phyloP scores from a whole-genome alignment of 2,113 vertebrate genomes.

The Pipra filicauda region DNA sequence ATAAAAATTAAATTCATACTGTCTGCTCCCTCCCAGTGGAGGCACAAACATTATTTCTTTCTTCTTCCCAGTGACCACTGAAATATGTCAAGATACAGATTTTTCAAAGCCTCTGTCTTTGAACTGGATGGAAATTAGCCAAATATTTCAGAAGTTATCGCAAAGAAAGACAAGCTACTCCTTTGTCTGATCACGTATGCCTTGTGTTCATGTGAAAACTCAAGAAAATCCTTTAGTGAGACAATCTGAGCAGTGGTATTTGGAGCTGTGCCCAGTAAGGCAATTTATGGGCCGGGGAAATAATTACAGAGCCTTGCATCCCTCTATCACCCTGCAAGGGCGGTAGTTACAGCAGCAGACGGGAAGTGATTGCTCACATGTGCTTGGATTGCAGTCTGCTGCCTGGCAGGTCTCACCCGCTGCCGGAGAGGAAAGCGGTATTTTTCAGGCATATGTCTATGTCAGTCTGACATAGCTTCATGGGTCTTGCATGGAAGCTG shows the following conservation, averaged over 20 bases:
- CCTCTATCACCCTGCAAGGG: not conserved
- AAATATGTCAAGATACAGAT: not conserved
- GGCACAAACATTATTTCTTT: not conserved
- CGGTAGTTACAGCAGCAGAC: not conserved
- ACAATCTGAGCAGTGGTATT: not conserved
- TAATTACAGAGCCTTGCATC: not conserved
- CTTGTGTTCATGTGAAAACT: accelerated
- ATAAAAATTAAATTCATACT: not conserved
- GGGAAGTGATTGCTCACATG: not conserved
- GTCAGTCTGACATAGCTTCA: not conserved
- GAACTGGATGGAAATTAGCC: not conserved
- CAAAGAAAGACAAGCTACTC: not conserved
- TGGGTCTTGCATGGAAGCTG: accelerated
- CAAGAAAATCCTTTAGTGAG: not conserved
- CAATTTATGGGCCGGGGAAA: not conserved
- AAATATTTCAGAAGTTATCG: not conserved
- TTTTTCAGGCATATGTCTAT: not conserved
- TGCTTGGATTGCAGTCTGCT: not conserved
- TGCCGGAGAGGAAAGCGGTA: not conserved
- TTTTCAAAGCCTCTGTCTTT: not conserved
- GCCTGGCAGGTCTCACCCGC: not conserved
- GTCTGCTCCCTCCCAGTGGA: not conserved
- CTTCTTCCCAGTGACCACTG: not conserved
- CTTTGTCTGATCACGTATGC: accelerated
- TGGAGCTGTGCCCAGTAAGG: not conserved